Base-by-base conservation (phyloP, 2,888 invertebrate genomes). In the Dolichopus griseipennis region DNA sequence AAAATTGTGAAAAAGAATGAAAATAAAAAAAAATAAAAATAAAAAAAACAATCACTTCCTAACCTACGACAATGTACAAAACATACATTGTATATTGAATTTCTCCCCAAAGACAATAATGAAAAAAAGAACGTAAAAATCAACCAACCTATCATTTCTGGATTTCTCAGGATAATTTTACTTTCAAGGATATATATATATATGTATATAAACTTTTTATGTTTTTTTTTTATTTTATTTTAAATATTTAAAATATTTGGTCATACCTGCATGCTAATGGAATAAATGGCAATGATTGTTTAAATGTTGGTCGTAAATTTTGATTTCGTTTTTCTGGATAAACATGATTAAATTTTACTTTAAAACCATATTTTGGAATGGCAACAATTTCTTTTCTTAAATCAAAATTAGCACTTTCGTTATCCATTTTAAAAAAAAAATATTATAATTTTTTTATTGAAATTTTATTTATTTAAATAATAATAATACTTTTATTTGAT, bases 251-350 rank as follows among this genome's bases (percentile, higher is more conserved):
- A 27, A 27, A 4, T 27, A 52, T 18, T 18, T 2, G 62, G 67
- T 75, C 67, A 74, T 74, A 92, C 93, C 93, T 88, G 75, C 89
- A 83, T 67, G 87, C 84, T 66, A 93, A 78, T 7, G 90, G 89
- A 75, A 93, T 79, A 76, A 93, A 82, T 27, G 87, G 86, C 74
- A 88, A 84, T 67, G 91, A 83, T 82, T 92, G 92, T 73, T 83
- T 85, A 12, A 90, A 80, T 71, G 86, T 85, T 10, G 91, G 89
- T 71, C 83, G 82, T 61, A 87, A 80, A 72, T 84, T 83, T 77
- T 90, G 91, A 73, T 85, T 86, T 78, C 90, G 87, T 78, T 86
- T 88, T 75, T 91, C 86, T 1, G 90, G 88, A 83, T 87, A 92
- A 72, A 85, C 84, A 82, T 92, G 90, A 79, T 91, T 85, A 73